Base-by-base conservation (phyloP, 2,797 vertebrate genomes). In the Fistularia commersonii region DNA sequence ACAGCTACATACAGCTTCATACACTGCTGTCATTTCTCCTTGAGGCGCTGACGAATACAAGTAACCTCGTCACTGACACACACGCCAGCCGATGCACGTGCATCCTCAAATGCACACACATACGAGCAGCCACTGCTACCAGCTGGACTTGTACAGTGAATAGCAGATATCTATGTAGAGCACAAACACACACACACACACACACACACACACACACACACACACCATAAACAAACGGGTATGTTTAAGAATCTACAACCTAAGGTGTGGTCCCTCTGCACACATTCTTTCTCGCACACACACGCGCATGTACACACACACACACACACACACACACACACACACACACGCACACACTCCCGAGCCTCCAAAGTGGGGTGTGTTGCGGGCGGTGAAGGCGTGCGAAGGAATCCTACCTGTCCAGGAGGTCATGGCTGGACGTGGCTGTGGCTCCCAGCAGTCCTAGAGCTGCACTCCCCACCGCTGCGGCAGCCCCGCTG, bases 401-500 rank as follows among this genome's bases (percentile, higher is more conserved):
- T 37, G 8, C 45, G 45, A 36, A 1, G 51, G 33, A 34, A 37
- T 37, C 84, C 85, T 90, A 92, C 90, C 90, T 92, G 86, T 92
- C 90, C 67, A 83, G 72, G 75, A 87, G 87, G 81, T 90, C 90
- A 88, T 91, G 87, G 81, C 85, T 88, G 85, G 81, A 83, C 45
- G 87, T 57, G 57, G 87, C 79, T 63, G 88, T 58, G 70, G 87
- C 85, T 83, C 87, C 89, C 69, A 88, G 87, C 85, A 90, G 86
- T 82, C 89, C 89, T 53, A 89, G 81, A 56, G 86, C 84, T 84
- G 87, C 81, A 82, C 87, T 89, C 72, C 90, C 89, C 84, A 89
- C 84, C 58, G 83, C 87, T 88, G 90, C 89, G 73, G 88, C 89
- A 90, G 89, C 87, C 81, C 88, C 90, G 70, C 88, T 85, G 87